Percentiles rank a stretch among this genome's conserved stretches.
Evolutionary conservation across 2,888 invertebrate genomes (phyloP).

Genomic region (Tethea ocularis): DNA sequence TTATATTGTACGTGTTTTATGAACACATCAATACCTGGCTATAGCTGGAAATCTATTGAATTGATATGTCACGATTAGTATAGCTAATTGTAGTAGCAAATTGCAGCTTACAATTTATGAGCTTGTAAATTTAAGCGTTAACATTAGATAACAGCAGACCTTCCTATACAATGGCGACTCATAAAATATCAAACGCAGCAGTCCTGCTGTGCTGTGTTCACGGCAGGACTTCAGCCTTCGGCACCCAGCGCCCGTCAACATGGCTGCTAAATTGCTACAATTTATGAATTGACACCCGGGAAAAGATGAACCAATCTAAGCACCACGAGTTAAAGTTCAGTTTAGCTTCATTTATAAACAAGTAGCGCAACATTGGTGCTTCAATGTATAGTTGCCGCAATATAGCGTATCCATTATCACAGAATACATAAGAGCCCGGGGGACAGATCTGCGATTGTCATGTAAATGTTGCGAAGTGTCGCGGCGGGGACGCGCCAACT

Average conservation of each 20-base stretch:
- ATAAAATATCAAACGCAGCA: neutral
- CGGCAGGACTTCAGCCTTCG: neutral
- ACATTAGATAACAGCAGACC: neutral
- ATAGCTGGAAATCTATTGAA: neutral
- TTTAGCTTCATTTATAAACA: neutral
- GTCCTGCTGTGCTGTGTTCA: neutral
- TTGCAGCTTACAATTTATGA: no score
- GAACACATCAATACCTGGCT: neutral
- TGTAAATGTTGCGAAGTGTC: conserved; percentile 43
- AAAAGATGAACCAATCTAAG: neutral
- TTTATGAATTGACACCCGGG: neutral
- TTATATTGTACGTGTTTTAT: neutral
- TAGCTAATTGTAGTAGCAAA: no score
- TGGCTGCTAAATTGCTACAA: neutral
- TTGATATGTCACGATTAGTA: no score
- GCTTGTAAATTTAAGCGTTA: neutral
- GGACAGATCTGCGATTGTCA: conserved; percentile 49
- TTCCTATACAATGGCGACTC: neutral
- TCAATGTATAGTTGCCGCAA: conserved; percentile 12
- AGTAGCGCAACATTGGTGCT: neutral
- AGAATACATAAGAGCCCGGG: conserved; percentile 33
- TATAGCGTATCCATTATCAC: conserved; percentile 31
- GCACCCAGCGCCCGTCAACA: neutral
- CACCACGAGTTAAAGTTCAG: neutral
- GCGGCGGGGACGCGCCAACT: neutral